Conservation (phyloP, 1,140 invertebrate genomes). For the Aphaenogaster floridana region DNA sequence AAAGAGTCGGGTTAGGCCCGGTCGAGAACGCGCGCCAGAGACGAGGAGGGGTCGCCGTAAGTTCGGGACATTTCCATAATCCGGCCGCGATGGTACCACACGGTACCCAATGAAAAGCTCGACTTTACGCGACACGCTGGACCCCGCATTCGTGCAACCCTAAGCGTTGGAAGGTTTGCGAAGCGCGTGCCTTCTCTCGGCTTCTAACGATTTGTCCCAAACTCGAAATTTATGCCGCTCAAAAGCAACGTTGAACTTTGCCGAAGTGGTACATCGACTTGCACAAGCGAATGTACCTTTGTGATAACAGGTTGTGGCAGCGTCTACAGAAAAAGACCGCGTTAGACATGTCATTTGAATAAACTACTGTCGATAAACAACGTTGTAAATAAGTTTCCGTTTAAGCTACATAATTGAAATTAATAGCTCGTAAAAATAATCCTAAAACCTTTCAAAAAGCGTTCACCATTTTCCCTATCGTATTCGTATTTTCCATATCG, state of each 20-base stretch:
- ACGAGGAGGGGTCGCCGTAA: conserved; percentile 63
- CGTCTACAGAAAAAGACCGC: neutral
- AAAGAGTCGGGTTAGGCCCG: conserved; percentile 81
- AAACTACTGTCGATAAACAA: neutral
- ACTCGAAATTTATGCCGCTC: conserved; percentile 56
- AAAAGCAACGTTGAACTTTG: conserved; percentile 25
- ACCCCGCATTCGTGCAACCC: conserved; percentile 33
- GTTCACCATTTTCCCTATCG: too few species aligned
- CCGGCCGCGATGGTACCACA: conserved; percentile 69
- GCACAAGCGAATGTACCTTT: conserved; percentile 30
- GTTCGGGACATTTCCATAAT: conserved; percentile 83
- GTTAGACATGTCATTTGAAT: neutral
- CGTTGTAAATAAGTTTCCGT: neutral
- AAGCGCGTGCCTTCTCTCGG: conserved; percentile 19
- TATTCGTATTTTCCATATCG: neutral
- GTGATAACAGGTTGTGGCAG: conserved; percentile 16
- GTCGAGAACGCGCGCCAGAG: conserved; percentile 19
- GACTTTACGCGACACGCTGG: conserved; percentile 76
- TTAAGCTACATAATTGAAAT: neutral
- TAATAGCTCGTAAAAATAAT: neutral
- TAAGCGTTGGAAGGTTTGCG: conserved; percentile 32
- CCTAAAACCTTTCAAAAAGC: neutral
- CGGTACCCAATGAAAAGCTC: conserved; percentile 80
- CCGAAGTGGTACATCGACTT: neutral
- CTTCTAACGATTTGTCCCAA: conserved; percentile 49